A percentile compares a stretch with the other conserved stretches of the same genome.
Conservation (phyloP, 2,888 invertebrate genomes). For the Anaspis maculata region DNA sequence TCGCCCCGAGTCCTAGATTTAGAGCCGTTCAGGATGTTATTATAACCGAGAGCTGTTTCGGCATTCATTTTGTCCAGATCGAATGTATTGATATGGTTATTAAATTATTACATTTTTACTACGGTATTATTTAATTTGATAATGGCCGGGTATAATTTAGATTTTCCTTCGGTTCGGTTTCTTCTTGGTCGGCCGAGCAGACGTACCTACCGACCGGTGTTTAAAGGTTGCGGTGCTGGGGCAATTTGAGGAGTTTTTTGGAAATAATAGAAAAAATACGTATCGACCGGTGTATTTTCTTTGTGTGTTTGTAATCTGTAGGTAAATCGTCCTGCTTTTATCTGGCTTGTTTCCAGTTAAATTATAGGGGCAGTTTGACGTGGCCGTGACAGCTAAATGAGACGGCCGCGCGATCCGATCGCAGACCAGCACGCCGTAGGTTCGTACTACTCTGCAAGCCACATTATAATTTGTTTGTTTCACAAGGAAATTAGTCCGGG, state of each 20-base stretch:
- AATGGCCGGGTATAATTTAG: constrained; percentile 14
- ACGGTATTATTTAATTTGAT: constrained; percentile 20
- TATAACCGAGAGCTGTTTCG: too few species aligned
- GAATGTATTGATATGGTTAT: constrained; percentile 18
- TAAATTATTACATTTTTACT: constrained; percentile 15
- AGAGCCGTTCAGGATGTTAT: too few species aligned
- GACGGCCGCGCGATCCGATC: constrained; percentile 24
- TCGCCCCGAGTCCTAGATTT: too few species aligned
- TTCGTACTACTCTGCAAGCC: constrained; percentile 11
- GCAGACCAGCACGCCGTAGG: constrained; percentile 15
- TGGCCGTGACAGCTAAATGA: constrained; percentile 40
- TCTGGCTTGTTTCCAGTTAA: constrained; percentile 33
- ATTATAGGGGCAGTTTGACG: constrained; percentile 40
- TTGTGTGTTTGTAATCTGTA: constrained; percentile 33
- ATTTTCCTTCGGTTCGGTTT: constrained; percentile 1
- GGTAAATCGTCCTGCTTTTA: constrained; percentile 37
- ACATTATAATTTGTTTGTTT: constrained; percentile 23
- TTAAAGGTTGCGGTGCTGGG: constrained; percentile 3
- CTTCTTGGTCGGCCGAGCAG: background rate
- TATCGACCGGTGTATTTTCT: constrained; percentile 27
- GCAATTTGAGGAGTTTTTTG: constrained; percentile 20
- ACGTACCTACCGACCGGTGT: too few species aligned
- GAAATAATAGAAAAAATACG: constrained; percentile 27
- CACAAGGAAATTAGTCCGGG: constrained; percentile 22
- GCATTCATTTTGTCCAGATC: too few species aligned